Conservation (phyloP, 2,888 invertebrate species). For the Hedya salicella region DNA sequence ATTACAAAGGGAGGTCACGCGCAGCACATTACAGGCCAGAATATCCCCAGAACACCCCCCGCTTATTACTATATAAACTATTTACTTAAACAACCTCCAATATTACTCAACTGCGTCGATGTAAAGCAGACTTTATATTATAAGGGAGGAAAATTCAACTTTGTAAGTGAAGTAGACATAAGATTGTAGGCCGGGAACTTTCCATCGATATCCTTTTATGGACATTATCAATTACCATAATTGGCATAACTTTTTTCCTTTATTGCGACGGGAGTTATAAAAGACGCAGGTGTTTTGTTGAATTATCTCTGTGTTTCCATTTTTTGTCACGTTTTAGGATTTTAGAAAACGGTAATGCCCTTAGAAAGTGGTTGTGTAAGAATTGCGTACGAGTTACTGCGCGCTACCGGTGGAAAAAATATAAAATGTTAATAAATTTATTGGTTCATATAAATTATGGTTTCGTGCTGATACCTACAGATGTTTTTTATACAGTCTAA, state of each 20-base stretch:
- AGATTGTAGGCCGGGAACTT: not conserved
- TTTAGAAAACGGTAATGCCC: not conserved
- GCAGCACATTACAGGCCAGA: conserved; percentile 48
- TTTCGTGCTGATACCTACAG: too few species aligned
- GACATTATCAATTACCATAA: conserved; percentile 49
- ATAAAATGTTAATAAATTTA: too few species aligned
- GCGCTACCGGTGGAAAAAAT: too few species aligned
- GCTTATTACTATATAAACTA: conserved; percentile 31
- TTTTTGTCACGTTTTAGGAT: conserved; percentile 27
- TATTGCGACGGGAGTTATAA: conserved; percentile 43
- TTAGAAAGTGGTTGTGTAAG: not conserved
- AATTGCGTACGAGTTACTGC: not conserved
- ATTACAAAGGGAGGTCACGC: conserved; percentile 51
- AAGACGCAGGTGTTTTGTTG: conserved; percentile 44
- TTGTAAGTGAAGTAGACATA: not conserved
- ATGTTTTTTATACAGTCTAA: too few species aligned
- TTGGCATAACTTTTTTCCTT: conserved; percentile 47
- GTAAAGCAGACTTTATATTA: not conserved
- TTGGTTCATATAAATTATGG: too few species aligned
- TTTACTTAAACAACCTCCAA: conserved; percentile 7
- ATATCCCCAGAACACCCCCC: conserved; percentile 32
- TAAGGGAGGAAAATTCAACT: not conserved
- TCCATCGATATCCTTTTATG: conserved; percentile 45
- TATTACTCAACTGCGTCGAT: not conserved
- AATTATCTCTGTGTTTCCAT: conserved; percentile 37